Evolutionary conservation across 2,888 invertebrate species (phyloP), one percentile per base, ranked within the genome.

Genomic region (Plusia festucae): DNA sequence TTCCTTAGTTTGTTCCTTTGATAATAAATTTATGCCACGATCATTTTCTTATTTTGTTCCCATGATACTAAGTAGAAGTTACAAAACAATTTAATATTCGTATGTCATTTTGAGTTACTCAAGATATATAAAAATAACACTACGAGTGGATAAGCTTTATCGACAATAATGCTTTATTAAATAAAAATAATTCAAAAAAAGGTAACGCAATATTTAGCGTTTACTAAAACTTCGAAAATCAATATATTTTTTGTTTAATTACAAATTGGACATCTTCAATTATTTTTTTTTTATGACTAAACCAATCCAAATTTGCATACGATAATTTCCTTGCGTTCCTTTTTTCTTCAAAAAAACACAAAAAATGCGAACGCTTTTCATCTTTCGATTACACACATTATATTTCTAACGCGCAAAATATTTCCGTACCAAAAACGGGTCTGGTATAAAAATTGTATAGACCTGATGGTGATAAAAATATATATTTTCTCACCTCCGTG

Each of bases 391-490:
- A 22, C 60, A 53, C n/a, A 51, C 27, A 67, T 60, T 58, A n/a
- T 57, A 70, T 59, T 68, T 68, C n/a, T 52, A 59, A 58, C 56
- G 16, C 0, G 44, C 56, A 64, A 65, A 71, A 65, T 52, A 46
- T 66, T 67, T 53, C 40, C 55, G 24, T 58, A 15, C 61, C 40
- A 59, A 78, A 75, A 72, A 65, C 59, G 55, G 32, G 52, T 60
- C 64, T 65, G 54, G 59, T 63, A 72, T 60, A 72, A 76, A 70
- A 61, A 24, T 68, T 79, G 63, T 78, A 81, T 70, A 69, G 70
- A 40, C 69, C 55, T 53, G 18, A 7, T 53, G 76, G 68, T 72
- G 72, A 81, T 79, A 79, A 79, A 74, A 74, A 80, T 68, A 62
- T 72, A 63, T 66, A 70, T 61, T 66, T 69, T 70, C 53, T 73